These are phyloP conservation scores for Apodemia zela DNA, from an alignment of 2,888 invertebrate genomes.

Conservation along the genomic window DNA sequence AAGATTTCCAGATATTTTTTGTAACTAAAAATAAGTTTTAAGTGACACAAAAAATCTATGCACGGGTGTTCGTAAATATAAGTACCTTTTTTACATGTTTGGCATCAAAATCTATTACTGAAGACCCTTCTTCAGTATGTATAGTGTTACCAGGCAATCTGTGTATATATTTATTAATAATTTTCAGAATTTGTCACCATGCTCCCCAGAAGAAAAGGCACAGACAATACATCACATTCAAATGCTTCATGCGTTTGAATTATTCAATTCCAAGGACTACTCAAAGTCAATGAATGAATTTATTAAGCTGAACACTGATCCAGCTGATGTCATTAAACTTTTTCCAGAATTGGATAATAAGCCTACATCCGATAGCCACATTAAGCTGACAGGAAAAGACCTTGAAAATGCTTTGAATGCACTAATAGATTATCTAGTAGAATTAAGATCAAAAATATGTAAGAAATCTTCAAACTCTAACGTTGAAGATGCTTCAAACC, in stretches of 20 bases:
- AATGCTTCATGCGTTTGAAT: conserved; percentile 92
- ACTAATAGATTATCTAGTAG: conserved; percentile 93
- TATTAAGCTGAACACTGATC: conserved; percentile 93
- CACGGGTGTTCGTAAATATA: too few species aligned
- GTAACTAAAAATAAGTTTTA: too few species aligned
- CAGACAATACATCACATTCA: conserved; percentile 93
- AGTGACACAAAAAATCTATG: too few species aligned
- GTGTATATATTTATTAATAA: background rate
- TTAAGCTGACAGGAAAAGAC: conserved; percentile 88
- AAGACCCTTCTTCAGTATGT: too few species aligned
- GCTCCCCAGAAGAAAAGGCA: conserved; percentile 88
- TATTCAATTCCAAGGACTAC: conserved; percentile 94
- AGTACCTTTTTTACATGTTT: too few species aligned
- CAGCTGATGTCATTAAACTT: conserved; percentile 71
- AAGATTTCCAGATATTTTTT: too few species aligned
- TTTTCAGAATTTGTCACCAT: conserved; percentile 89
- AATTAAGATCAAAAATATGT: conserved; percentile 64
- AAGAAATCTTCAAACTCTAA: conserved; percentile 15
- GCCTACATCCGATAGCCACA: conserved; percentile 41
- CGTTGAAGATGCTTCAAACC: conserved; percentile 8
- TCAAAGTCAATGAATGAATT: conserved; percentile 95
- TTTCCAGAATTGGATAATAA: conserved; percentile 92
- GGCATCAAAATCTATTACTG: too few species aligned
- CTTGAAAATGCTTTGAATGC: conserved; percentile 93
- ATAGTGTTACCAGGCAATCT: too few species aligned